Evolutionary conservation across 2,113 vertebrate genomes (phyloP).

Genomic region (Apteryx owenii): DNA sequence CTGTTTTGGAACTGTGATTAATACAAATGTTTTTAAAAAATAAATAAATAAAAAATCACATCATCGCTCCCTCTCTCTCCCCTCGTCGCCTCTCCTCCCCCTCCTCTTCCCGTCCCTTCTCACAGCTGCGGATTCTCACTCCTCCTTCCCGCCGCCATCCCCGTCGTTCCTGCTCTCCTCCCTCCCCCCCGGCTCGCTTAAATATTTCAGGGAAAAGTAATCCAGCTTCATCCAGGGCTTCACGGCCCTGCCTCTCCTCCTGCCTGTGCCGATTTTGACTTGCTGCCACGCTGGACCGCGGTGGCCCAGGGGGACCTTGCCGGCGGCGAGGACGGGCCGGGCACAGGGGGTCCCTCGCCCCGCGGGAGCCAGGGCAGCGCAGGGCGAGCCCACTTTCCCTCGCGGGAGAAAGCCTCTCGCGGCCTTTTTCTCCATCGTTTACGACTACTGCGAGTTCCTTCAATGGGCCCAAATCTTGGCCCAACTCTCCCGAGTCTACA

Average conservation of each 20-base stretch:
- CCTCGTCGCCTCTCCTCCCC: background rate
- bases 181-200: constrained; percentile 20
- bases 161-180: background rate
- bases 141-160: background rate
- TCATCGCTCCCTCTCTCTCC: constrained; percentile 53
- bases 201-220: constrained; percentile 59
- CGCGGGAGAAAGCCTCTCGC: background rate
- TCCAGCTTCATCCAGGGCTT: constrained; percentile 12
- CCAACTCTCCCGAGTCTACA: background rate
- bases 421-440: background rate
- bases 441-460: background rate
- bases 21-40: constrained; percentile 5
- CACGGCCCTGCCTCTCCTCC: background rate
- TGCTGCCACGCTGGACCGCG: too few relatives aligned
- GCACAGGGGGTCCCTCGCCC: too few relatives aligned
- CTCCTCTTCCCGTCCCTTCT: constrained; percentile 1
- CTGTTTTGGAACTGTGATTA: constrained; percentile 68
- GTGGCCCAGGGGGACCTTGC: too few relatives aligned
- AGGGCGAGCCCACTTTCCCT: background rate
- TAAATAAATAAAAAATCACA: background rate
- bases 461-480: background rate
- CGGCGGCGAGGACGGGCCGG: too few relatives aligned
- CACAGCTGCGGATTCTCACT: constrained; percentile 73
- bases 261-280: background rate
- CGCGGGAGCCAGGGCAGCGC: background rate